phyloP scores from a whole-genome alignment of 1,140 invertebrate genomes.

The Glossosoma conforme region DNA sequence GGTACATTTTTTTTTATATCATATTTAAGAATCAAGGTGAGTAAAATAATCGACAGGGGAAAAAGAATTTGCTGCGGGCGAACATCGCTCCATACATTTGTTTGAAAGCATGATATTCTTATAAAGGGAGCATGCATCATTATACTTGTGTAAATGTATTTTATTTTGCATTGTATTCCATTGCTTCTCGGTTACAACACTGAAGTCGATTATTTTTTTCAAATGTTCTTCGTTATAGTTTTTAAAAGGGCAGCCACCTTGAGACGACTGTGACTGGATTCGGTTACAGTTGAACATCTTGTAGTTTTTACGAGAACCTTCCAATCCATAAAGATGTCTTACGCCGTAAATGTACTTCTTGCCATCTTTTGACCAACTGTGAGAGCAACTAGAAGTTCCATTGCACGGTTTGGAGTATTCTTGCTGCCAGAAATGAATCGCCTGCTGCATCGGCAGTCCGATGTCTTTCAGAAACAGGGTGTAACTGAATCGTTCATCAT shows the following conservation, averaged over 20 bases:
- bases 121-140: slow-evolving; percentile 20
- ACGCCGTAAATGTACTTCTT: slow-evolving; percentile 65
- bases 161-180: slow-evolving; percentile 18
- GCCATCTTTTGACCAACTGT: slow-evolving; percentile 60
- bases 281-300: slow-evolving; percentile 50
- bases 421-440: slow-evolving; percentile 60
- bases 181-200: slow-evolving; percentile 11
- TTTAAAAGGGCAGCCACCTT: slow-evolving; percentile 59
- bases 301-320: slow-evolving; percentile 61
- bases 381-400: slow-evolving; percentile 50
- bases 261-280: slow-evolving; percentile 50
- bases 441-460: slow-evolving; percentile 60
- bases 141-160: slow-evolving; percentile 9
- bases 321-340: slow-evolving; percentile 66
- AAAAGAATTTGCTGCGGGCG: too few species aligned
- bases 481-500: slow-evolving; percentile 66
- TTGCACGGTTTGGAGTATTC: slow-evolving; percentile 57
- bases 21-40: too few species aligned
- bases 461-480: slow-evolving; percentile 68
- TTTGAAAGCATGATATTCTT: slow-evolving; percentile 17
- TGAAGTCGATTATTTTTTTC: slow-evolving; percentile 38
- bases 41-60: too few species aligned
- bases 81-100: too few species aligned
- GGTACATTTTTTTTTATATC: too few species aligned
- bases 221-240: slow-evolving; percentile 50